Evolutionary conservation across 2,797 vertebrate genomes (phyloP).

Genomic region (Corythornis leucogaster): DNA sequence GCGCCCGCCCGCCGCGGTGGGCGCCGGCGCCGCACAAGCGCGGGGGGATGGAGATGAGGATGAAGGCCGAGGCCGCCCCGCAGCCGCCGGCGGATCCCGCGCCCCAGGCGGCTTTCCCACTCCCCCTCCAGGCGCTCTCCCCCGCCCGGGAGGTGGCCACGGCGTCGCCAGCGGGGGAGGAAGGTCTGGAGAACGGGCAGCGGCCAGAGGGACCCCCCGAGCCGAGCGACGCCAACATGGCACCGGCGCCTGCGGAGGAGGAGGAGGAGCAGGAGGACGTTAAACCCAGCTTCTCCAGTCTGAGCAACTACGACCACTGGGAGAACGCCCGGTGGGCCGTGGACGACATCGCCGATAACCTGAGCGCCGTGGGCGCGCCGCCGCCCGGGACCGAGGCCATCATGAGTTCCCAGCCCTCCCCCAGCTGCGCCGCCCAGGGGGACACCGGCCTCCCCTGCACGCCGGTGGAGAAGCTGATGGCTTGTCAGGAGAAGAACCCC

Average conservation of each 20-base stretch:
- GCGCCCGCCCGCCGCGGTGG: conserved; percentile 81
- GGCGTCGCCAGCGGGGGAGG: background rate
- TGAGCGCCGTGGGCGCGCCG: conserved; percentile 82
- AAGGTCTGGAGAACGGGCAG: conserved; percentile 38
- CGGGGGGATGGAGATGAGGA: conserved; percentile 86
- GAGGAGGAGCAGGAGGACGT: background rate
- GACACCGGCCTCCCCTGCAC: conserved; percentile 59
- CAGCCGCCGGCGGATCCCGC: background rate
- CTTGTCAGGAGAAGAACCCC: conserved; percentile 91
- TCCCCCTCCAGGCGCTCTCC: background rate
- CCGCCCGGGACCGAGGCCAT: conserved; percentile 66
- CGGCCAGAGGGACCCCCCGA: background rate
- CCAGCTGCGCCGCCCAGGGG: conserved; percentile 76
- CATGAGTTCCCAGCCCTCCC: conserved; percentile 80
- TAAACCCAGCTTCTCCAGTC: conserved; percentile 2
- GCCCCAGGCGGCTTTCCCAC: rapidly evolving
- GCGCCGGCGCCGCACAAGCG: conserved; percentile 84
- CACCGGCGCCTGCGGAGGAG: rapidly evolving
- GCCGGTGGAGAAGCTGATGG: conserved; percentile 83
- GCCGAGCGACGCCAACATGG: rapidly evolving
- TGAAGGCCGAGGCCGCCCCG: conserved; percentile 63
- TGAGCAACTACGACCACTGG: conserved; percentile 41
- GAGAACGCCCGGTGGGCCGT: conserved; percentile 86
- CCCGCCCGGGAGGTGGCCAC: background rate
- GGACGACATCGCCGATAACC: conserved; percentile 90